phyloP scores from a whole-genome alignment of 1,140 invertebrate genomes.

The Lutraria rhynchaena region DNA sequence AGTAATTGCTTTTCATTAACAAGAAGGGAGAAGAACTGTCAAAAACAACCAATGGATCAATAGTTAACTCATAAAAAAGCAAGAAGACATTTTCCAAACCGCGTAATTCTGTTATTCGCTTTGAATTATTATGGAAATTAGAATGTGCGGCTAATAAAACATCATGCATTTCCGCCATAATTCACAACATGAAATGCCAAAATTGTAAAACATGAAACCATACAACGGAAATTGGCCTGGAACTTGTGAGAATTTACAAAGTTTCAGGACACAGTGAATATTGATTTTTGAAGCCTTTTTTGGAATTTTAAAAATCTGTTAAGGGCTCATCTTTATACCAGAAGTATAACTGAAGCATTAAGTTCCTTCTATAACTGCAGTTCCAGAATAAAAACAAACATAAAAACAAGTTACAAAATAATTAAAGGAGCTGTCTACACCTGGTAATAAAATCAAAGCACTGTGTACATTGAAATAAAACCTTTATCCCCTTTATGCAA shows the following conservation, averaged over 20 bases:
- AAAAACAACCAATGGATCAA: conserved; percentile 46
- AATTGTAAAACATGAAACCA: conserved; percentile 37
- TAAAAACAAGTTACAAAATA: too few relatives aligned
- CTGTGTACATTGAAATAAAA: too few relatives aligned
- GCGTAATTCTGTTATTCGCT: conserved; percentile 56
- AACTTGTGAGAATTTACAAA: conserved; percentile 32
- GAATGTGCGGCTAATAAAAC: conserved; percentile 45
- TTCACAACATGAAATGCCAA: conserved; percentile 31
- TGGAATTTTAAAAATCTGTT: too few relatives aligned
- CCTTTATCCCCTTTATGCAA: too few relatives aligned
- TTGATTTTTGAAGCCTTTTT: background rate
- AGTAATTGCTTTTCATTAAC: conserved; percentile 47
- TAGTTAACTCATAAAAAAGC: conserved; percentile 44
- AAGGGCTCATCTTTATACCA: too few relatives aligned
- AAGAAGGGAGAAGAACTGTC: conserved; percentile 20
- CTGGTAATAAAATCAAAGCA: too few relatives aligned
- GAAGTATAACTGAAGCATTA: too few relatives aligned
- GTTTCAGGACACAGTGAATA: background rate
- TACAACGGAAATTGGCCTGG: conserved; percentile 25
- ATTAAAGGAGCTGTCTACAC: too few relatives aligned
- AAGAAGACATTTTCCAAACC: conserved; percentile 47
- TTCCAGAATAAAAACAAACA: too few relatives aligned
- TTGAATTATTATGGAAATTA: conserved; percentile 59
- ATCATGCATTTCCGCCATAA: conserved; percentile 54
- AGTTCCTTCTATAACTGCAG: too few relatives aligned